Percentiles rank a stretch among this genome's conserved stretches.
These are phyloP conservation scores for Tragelaphus strepsiceros DNA, from an alignment of 2,113 vertebrate species.

Conservation along the genomic window DNA sequence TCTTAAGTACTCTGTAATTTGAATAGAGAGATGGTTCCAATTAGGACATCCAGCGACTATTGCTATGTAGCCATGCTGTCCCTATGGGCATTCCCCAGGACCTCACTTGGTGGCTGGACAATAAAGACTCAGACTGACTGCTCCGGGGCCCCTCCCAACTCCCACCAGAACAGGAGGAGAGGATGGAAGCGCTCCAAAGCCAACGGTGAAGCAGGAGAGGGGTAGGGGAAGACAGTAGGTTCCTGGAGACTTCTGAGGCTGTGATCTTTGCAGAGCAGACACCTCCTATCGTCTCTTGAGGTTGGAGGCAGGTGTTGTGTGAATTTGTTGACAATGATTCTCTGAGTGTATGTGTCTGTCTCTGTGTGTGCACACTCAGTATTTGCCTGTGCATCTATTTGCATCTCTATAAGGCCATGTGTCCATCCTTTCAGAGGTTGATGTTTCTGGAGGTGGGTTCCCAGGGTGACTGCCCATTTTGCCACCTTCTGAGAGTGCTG, in stretches of 20 bases:
- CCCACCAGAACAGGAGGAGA: not conserved
- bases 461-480: not conserved
- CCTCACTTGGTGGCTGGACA: not conserved
- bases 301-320: not conserved
- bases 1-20: not conserved
- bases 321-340: not conserved
- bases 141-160: not conserved
- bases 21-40: not conserved
- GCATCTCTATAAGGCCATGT: not conserved
- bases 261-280: not conserved
- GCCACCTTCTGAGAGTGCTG: not conserved
- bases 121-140: not conserved
- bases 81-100: not conserved
- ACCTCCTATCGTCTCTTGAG: not conserved
- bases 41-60: not conserved
- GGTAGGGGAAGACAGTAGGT: too few relatives aligned
- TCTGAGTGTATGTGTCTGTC: not conserved
- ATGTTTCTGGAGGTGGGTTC: not conserved
- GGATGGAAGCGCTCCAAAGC: not conserved
- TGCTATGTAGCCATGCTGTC: not conserved
- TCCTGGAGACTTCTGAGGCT: not conserved
- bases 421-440: not conserved
- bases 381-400: not conserved
- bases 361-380: not conserved
- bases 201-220: not conserved